Evolutionary conservation across 2,113 vertebrate genomes (phyloP), one percentile per base, ranked within the genome.

Genomic region (Pseudopodoces humilis): DNA sequence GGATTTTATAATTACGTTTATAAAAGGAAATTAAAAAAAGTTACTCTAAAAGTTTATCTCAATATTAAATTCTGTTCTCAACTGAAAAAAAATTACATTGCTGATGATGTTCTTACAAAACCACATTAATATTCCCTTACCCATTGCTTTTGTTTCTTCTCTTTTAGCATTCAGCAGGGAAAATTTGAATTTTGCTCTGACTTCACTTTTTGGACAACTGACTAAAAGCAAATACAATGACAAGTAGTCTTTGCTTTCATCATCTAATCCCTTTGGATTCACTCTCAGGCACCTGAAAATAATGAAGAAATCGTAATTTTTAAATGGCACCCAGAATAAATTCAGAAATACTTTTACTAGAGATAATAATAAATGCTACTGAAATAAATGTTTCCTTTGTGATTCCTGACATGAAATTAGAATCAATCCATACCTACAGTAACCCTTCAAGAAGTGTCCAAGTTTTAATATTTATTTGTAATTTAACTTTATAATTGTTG

Each of bases 61-160:
- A 71, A 35, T 52, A 76, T 43, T 81, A 83, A 81, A 67, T 71
- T 92, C 64, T 75, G 30, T 64, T 90, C 46, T 77, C 55, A 63
- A 52, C 8, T 39, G 37, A 71, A 67, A 64, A 46, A 85, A 83
- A 83, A 55, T 14, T 13, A 68, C 17, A 90, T 33, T 6, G 5
- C 13, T 56, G 44, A 74, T 56, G 44, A 74, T 49, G 78, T 69
- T 90, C 74, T 95, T 62, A 71, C 25, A 95, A 70, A 83, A 59
- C n/a, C 46, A 65, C 35, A 83, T 41, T 75, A 56, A 88, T 56
- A 88, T 77, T 63, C 25, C 92, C 99, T 98, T 97, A 99, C 99
- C 99, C 99, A 99, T 99, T 84, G 99, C 99, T 98, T 99, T 99
- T 86, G 99, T 99, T 98, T 99, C 99, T 97, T 99, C 99, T 98